Evolutionary conservation across 2,797 vertebrate genomes (phyloP).

Genomic region (Dendrocincla fuliginosa): DNA sequence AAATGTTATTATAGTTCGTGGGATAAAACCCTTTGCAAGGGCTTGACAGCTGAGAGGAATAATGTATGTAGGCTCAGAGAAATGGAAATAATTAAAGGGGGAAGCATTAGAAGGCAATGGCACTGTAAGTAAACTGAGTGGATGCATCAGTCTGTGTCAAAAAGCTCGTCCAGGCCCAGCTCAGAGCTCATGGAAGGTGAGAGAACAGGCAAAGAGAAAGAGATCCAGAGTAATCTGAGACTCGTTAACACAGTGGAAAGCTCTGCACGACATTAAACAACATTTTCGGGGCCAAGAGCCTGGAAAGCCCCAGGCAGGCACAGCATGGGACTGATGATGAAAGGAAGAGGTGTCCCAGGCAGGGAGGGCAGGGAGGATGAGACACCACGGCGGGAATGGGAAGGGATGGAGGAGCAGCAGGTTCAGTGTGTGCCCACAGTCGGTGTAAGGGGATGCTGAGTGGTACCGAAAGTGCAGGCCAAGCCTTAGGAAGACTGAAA

Average conservation of each 20-base stretch:
- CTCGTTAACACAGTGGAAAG: background rate
- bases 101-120: background rate
- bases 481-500: background rate
- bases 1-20: constrained; percentile 27
- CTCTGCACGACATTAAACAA: background rate
- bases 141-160: background rate
- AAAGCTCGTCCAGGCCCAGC: background rate
- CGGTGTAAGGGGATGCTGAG: background rate
- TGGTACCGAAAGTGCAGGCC: background rate
- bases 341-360: background rate
- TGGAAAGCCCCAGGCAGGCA: background rate
- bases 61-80: constrained; percentile 17
- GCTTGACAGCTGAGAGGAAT: constrained; percentile 52
- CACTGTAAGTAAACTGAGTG: background rate
- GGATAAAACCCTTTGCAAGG: constrained; percentile 46
- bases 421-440: background rate
- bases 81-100: constrained; percentile 66
- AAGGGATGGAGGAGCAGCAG: background rate
- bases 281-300: background rate
- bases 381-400: background rate
- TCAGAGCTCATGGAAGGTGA: background rate
- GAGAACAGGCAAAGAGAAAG: background rate
- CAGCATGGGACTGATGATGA: background rate
- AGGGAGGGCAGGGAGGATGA: background rate
- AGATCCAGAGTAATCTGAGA: background rate